Conservation (phyloP, 2,888 invertebrate species). For the Meteorus cinctellus region DNA sequence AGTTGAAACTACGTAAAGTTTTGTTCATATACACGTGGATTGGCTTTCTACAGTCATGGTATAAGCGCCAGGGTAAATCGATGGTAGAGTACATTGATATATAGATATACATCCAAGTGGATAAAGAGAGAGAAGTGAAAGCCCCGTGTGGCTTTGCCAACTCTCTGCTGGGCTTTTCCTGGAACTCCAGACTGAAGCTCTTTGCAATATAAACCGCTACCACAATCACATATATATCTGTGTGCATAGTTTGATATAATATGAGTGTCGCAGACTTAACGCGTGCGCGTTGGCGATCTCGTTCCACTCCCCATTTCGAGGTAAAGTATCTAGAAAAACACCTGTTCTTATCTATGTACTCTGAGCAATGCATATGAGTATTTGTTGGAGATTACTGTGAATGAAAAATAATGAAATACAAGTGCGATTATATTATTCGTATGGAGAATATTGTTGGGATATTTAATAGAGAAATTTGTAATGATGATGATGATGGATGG, state of each 20-base stretch:
- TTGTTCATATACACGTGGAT: conserved; percentile 24
- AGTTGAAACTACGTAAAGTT: background rate
- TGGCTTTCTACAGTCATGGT: conserved; percentile 15
- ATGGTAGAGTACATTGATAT: conserved; percentile 1
- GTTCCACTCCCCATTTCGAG: conserved; percentile 18
- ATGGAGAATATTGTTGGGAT: too few species aligned
- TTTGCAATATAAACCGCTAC: background rate
- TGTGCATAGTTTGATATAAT: background rate
- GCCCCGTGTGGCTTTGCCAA: conserved; percentile 19
- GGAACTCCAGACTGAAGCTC: conserved; percentile 13
- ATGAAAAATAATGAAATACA: too few species aligned
- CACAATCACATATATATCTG: background rate
- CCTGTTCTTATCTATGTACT: conserved; percentile 28
- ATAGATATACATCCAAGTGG: background rate
- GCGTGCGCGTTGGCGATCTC: conserved; percentile 31
- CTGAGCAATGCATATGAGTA: background rate
- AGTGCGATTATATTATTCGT: too few species aligned
- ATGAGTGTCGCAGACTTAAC: background rate
- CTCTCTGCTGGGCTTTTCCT: conserved; percentile 30
- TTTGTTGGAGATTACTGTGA: background rate
- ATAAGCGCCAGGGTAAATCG: conserved; percentile 7
- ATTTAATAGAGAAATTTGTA: too few species aligned
- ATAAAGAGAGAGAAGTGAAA: conserved; percentile 29
- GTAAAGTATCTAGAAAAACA: conserved; percentile 15
- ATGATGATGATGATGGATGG: too few species aligned